Conservation (phyloP, 1,140 invertebrate species). For the Megathymus violae region DNA sequence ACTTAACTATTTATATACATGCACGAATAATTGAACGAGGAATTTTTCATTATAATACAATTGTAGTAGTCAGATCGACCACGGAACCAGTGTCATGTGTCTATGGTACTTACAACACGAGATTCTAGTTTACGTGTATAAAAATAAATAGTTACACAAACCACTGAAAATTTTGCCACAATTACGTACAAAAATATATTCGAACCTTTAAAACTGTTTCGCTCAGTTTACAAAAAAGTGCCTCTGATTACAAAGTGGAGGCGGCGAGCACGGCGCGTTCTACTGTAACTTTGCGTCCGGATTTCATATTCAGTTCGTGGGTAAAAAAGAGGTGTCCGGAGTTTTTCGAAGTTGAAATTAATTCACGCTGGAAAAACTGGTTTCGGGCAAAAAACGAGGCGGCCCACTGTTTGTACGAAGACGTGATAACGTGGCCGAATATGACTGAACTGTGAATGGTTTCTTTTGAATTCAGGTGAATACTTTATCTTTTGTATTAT, state of each 20-base stretch:
- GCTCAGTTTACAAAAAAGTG: conserved; percentile 26
- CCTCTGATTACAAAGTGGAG: conserved; percentile 27
- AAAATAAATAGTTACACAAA: too few relatives aligned
- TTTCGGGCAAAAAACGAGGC: conserved; percentile 17
- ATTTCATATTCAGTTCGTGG: conserved; percentile 33
- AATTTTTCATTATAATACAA: too few relatives aligned
- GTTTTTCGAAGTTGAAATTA: conserved; percentile 33
- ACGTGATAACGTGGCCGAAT: neutral
- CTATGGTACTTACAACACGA: too few relatives aligned
- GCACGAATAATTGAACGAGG: too few relatives aligned
- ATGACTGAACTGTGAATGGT: neutral
- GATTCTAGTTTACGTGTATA: too few relatives aligned
- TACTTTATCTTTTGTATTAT: too few relatives aligned
- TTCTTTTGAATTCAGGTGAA: too few relatives aligned
- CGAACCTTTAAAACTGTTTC: conserved; percentile 21
- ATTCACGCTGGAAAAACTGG: conserved; percentile 30
- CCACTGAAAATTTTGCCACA: too few relatives aligned
- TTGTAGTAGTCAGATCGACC: too few relatives aligned
- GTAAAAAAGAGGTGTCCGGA: conserved; percentile 28
- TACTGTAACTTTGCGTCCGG: conserved; percentile 24
- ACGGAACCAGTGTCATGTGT: too few relatives aligned
- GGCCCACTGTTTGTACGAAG: conserved; percentile 17
- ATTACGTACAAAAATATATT: conserved; percentile 20
- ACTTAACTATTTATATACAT: too few relatives aligned
- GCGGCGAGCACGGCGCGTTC: conserved; percentile 11